Percentiles rank a stretch among this genome's conserved stretches.
phyloP scores from a whole-genome alignment of 1,140 invertebrate species.

The Triops longicaudatus region DNA sequence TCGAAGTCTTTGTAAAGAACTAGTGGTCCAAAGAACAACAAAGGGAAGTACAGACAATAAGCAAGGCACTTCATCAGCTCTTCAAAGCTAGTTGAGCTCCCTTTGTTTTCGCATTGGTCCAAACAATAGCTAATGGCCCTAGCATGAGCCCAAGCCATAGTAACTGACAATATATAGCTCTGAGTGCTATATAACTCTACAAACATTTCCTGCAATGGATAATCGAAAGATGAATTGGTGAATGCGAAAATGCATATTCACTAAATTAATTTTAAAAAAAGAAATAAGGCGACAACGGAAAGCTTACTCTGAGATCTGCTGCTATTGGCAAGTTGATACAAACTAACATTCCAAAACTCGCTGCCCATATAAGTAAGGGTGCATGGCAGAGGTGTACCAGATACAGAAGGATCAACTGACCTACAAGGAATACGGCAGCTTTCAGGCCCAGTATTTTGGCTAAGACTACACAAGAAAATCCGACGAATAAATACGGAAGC shows the following conservation, averaged over 20 bases:
- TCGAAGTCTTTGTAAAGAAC: conserved; percentile 61
- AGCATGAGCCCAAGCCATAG: conserved; percentile 48
- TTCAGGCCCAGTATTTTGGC: conserved; percentile 1
- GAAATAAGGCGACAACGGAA: background rate
- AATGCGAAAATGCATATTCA: background rate
- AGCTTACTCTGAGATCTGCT: background rate
- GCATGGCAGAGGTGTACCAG: background rate
- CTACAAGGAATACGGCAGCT: background rate
- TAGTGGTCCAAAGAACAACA: conserved; percentile 66
- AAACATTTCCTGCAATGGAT: conserved; percentile 8
- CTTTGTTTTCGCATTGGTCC: conserved; percentile 39
- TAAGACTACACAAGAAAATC: background rate
- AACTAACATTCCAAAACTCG: background rate
- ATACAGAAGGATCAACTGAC: conserved; percentile 15
- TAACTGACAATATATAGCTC: conserved; percentile 41
- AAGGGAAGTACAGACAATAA: conserved; percentile 72
- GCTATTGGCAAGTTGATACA: conserved; percentile 15
- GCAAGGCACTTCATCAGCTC: conserved; percentile 45
- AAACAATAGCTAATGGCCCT: conserved; percentile 48
- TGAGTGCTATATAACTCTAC: conserved; percentile 31
- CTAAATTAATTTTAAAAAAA: background rate
- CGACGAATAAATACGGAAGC: background rate
- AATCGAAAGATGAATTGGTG: background rate
- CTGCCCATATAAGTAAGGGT: background rate
- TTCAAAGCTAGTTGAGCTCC: conserved; percentile 34